These are phyloP conservation scores for Phenganax stokvisi DNA, from an alignment of 92 coral and sea anemone genomes.

Conservation along the genomic window DNA sequence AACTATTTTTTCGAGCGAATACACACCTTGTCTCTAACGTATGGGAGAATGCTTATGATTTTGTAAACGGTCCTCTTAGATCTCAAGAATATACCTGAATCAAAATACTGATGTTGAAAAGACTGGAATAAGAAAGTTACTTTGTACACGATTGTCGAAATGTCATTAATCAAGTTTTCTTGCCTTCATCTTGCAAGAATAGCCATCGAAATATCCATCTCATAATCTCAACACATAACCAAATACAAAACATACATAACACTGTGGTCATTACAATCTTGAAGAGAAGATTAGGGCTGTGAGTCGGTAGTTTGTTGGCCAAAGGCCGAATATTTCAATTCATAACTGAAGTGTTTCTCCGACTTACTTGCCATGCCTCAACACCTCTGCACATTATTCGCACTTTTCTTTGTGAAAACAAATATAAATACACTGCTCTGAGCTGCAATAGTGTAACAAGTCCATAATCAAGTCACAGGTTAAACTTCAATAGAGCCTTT, in stretches of 20 bases:
- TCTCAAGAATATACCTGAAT: conserved; percentile 67
- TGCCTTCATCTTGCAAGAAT: conserved; percentile 86
- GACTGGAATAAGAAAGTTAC: neutral
- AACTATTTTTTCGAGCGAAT: neutral
- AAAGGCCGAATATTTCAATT: neutral
- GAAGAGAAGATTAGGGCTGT: neutral
- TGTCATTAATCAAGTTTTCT: neutral
- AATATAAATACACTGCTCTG: conserved; percentile 8
- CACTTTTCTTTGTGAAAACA: conserved; percentile 51
- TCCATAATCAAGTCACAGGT: neutral
- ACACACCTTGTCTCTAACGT: conserved; percentile 64
- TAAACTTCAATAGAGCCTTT: too few species aligned
- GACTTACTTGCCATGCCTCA: conserved; percentile 94
- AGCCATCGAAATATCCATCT: conserved; percentile 82
- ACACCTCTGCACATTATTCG: conserved; percentile 94
- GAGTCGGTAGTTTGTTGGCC: neutral
- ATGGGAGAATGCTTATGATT: conserved; percentile 56
- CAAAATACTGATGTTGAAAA: neutral
- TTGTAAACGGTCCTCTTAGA: conserved; percentile 67
- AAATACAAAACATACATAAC: conserved; percentile 61
- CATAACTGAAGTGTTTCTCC: neutral
- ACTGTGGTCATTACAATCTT: conserved; percentile 93
- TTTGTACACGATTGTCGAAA: neutral
- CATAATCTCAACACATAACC: conserved; percentile 70
- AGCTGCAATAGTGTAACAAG: conserved; percentile 2